A percentile compares a stretch with the other conserved stretches of the same genome.
These are phyloP conservation scores for Dinomys branickii DNA, from an alignment of 2,113 vertebrate genomes.

Conservation along the genomic window DNA sequence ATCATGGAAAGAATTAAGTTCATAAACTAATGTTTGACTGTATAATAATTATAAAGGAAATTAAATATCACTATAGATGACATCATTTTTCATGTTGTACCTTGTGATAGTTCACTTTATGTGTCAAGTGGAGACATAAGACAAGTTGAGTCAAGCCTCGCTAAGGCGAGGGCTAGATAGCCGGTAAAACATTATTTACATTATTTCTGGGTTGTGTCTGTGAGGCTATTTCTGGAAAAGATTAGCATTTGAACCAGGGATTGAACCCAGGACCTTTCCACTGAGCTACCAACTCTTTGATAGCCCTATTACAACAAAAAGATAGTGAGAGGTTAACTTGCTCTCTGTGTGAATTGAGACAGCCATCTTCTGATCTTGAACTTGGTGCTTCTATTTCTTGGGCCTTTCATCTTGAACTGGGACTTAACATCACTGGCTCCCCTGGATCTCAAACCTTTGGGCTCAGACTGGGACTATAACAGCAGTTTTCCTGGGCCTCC, in stretches of 20 bases:
- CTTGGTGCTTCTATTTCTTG: not conserved
- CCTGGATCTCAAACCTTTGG: not conserved
- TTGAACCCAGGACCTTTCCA: not conserved
- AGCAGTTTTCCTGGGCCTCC: not conserved
- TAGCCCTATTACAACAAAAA: not conserved
- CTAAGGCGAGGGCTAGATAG: not conserved
- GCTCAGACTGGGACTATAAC: not conserved
- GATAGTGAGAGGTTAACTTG: not conserved
- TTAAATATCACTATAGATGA: not conserved
- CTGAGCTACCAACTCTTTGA: not conserved
- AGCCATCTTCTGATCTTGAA: not conserved
- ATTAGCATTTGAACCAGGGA: not conserved
- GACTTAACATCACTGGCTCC: not conserved
- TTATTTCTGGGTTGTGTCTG: not conserved
- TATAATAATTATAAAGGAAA: not conserved
- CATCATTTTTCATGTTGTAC: not conserved
- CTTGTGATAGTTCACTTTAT: not conserved
- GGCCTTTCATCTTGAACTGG: not conserved
- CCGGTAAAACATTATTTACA: not conserved
- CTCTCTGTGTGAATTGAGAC: not conserved
- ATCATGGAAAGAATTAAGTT: not conserved
- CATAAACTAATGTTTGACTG: not conserved
- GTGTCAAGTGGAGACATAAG: not conserved
- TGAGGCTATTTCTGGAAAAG: not conserved
- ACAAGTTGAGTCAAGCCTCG: too few relatives aligned